A percentile compares a stretch with the other conserved stretches of the same genome.
Conservation (phyloP, 2,113 vertebrate genomes). For the Tragelaphus buxtoni region DNA sequence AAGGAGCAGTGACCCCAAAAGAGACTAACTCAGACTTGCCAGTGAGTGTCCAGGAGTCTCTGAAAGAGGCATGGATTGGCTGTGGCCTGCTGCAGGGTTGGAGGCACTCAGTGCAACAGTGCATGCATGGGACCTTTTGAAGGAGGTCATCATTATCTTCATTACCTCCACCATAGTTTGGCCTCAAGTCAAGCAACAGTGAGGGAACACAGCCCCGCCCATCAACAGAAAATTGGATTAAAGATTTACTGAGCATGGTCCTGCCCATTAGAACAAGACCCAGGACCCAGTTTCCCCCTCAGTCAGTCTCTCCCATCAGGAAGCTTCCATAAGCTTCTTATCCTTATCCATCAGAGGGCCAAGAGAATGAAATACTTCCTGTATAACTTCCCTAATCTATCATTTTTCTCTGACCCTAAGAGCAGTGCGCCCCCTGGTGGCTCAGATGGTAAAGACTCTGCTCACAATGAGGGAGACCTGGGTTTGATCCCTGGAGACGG, state of each 20-base stretch:
- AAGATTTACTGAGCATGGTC: neutral
- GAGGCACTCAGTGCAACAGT: neutral
- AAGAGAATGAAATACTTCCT: neutral
- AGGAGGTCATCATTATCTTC: neutral
- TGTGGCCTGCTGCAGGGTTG: neutral
- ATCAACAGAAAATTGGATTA: neutral
- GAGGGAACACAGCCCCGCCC: fast-evolving
- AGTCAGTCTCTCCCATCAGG: neutral
- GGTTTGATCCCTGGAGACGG: neutral
- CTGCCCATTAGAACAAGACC: neutral
- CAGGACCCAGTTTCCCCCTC: neutral
- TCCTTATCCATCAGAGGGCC: neutral
- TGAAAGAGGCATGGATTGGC: neutral
- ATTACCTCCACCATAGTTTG: neutral
- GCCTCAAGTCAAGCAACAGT: neutral
- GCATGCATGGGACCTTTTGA: neutral
- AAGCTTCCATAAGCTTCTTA: neutral
- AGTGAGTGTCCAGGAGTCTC: neutral
- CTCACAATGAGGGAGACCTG: neutral
- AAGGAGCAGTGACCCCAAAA: neutral
- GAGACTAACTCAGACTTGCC: neutral
- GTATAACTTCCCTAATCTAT: neutral
- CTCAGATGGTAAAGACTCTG: neutral
- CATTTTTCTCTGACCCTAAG: neutral
- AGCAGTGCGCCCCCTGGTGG: neutral